These are phyloP conservation scores for Tichodroma muraria DNA, from an alignment of 2,113 vertebrate genomes.

Conservation along the genomic window DNA sequence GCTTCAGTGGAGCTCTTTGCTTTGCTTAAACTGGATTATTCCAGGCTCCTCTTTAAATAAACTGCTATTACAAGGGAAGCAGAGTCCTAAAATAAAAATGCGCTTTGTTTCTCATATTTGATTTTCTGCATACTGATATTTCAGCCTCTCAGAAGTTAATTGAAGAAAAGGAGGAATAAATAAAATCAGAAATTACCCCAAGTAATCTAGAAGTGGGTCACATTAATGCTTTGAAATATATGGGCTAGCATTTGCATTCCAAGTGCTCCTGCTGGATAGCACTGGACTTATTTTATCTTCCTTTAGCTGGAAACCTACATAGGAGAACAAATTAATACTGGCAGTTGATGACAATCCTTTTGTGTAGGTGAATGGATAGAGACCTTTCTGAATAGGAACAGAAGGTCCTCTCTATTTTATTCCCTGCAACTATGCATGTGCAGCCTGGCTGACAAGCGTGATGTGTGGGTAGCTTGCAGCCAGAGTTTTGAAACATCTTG, in stretches of 20 bases:
- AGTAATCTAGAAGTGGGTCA: background rate
- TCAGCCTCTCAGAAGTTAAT: conserved; percentile 1
- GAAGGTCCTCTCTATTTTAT: conserved; percentile 52
- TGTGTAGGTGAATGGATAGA: conserved; percentile 44
- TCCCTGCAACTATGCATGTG: conserved; percentile 44
- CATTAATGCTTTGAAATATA: conserved; percentile 20
- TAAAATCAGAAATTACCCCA: conserved; percentile 13
- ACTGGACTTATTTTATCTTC: background rate
- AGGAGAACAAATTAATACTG: conserved; percentile 52
- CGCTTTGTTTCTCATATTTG: background rate
- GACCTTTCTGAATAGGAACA: conserved; percentile 58
- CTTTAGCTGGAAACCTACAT: background rate
- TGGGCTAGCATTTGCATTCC: conserved; percentile 10
- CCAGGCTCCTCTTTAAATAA: conserved; percentile 46
- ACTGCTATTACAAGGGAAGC: conserved; percentile 12
- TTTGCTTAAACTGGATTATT: conserved; percentile 56
- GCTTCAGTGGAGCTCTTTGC: background rate
- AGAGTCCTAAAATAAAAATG: conserved; percentile 40
- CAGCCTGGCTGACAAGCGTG: conserved; percentile 47
- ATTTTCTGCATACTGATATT: background rate
- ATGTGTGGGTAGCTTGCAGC: conserved; percentile 56
- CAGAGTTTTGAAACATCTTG: conserved; percentile 59
- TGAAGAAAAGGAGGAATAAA: conserved; percentile 7
- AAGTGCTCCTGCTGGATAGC: background rate
- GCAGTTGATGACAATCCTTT: conserved; percentile 7